phyloP scores from a whole-genome alignment of 2,113 vertebrate species.

The Hepsetus odoe region DNA sequence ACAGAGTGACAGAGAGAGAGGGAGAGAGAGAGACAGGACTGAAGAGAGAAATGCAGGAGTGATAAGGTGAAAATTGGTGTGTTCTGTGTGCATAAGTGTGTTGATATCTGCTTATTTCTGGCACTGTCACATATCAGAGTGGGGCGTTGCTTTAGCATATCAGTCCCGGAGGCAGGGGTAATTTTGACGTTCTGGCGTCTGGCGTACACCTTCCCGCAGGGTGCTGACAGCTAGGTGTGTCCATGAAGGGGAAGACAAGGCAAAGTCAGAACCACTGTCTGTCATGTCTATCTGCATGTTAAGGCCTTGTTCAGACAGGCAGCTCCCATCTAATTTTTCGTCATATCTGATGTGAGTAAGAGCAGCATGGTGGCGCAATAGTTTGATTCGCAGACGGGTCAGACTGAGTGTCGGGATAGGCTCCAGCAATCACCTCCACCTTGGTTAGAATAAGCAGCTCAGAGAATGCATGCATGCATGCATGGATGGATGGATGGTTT shows the following conservation, averaged over 20 bases:
- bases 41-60: background rate
- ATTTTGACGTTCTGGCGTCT: background rate
- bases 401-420: too few relatives aligned
- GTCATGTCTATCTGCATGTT: background rate
- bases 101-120: background rate
- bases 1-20: slow-evolving; percentile 43
- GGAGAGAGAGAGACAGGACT: background rate
- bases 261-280: background rate
- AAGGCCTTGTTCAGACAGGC: too few relatives aligned
- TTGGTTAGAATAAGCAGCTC: too few relatives aligned
- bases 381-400: too few relatives aligned
- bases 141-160: background rate
- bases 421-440: too few relatives aligned
- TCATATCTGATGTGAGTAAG: too few relatives aligned
- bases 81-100: background rate
- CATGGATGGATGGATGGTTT: too few relatives aligned
- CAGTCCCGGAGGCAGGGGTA: slow-evolving; percentile 11
- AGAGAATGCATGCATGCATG: too few relatives aligned
- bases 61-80: background rate
- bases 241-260: background rate
- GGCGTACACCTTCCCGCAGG: background rate
- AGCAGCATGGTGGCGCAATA: too few relatives aligned
- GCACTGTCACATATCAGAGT: slow-evolving; percentile 14
- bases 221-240: slow-evolving; percentile 20
- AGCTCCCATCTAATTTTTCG: too few relatives aligned